These are phyloP conservation scores for Varanus salvator DNA, from an alignment of 2,113 vertebrate genomes.

Conservation along the genomic window DNA sequence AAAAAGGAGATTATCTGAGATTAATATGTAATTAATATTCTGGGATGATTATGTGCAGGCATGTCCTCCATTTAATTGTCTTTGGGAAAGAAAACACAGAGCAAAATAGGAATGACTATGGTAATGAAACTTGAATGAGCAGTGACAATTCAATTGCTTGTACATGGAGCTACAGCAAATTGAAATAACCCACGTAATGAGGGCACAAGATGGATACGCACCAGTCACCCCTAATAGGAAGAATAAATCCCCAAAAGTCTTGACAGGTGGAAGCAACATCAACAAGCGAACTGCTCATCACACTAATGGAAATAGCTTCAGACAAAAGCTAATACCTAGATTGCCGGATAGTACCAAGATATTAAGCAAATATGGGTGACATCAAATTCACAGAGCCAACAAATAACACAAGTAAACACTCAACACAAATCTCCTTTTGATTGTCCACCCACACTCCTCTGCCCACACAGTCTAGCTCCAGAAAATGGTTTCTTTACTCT, in stretches of 20 bases:
- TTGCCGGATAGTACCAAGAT: slow-evolving; percentile 32
- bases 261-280: slow-evolving; percentile 52
- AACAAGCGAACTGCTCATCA: slow-evolving; percentile 48
- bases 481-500: slow-evolving; percentile 34
- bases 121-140: slow-evolving; percentile 65
- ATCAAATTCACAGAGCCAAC: slow-evolving; percentile 43
- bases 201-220: slow-evolving; percentile 59
- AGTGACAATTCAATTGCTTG: slow-evolving; percentile 41
- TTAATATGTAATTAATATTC: slow-evolving; percentile 12
- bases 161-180: slow-evolving; percentile 50
- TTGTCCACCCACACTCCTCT: slow-evolving; percentile 15
- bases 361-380: slow-evolving; percentile 35
- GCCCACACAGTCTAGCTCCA: background rate
- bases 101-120: slow-evolving; percentile 53
- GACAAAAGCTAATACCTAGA: slow-evolving; percentile 13
- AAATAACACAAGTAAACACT: slow-evolving; percentile 43
- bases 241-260: slow-evolving; percentile 51
- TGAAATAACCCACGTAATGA: slow-evolving; percentile 57
- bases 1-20: background rate
- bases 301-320: slow-evolving; percentile 47
- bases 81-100: slow-evolving; percentile 42
- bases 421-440: slow-evolving; percentile 20
- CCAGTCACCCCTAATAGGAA: slow-evolving; percentile 47
- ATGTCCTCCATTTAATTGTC: slow-evolving; percentile 54
- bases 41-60: slow-evolving; percentile 37